Conservation (phyloP, 2,888 invertebrate species). For the Limnephilus auricula region DNA sequence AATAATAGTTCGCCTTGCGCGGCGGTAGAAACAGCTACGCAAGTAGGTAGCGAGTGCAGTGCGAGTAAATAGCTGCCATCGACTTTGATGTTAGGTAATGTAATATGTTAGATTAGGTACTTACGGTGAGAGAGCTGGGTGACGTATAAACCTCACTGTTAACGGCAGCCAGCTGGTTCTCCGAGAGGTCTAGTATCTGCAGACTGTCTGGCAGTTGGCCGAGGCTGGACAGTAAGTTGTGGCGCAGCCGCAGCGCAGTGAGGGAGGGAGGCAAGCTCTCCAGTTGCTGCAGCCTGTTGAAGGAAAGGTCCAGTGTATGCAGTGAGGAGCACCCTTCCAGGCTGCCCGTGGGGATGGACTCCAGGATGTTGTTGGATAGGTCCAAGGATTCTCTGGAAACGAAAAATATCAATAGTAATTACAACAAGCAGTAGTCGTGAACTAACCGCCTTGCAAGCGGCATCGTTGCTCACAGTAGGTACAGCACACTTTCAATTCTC, state of each 20-base stretch:
- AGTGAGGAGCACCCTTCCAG: slow-evolving; percentile 72
- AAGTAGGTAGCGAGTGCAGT: too few species aligned
- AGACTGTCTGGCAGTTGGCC: slow-evolving; percentile 73
- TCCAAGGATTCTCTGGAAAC: slow-evolving; percentile 74
- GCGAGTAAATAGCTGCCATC: too few species aligned
- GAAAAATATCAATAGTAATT: neutral
- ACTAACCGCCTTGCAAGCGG: too few species aligned
- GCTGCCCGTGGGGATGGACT: slow-evolving; percentile 69
- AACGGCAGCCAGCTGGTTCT: slow-evolving; percentile 71
- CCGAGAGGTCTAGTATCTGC: slow-evolving; percentile 74
- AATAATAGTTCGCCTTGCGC: too few species aligned
- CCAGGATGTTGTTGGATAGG: slow-evolving; percentile 75
- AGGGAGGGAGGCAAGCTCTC: slow-evolving; percentile 73
- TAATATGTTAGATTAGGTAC: slow-evolving; percentile 14
- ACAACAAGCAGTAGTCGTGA: too few species aligned
- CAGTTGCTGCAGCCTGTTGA: slow-evolving; percentile 75
- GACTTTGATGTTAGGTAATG: too few species aligned
- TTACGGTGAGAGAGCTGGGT: slow-evolving; percentile 32
- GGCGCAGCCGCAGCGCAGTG: slow-evolving; percentile 73
- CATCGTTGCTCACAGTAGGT: too few species aligned
- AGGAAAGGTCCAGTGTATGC: slow-evolving; percentile 74
- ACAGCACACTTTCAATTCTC: too few species aligned
- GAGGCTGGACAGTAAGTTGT: slow-evolving; percentile 75
- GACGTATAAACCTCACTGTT: slow-evolving; percentile 70
- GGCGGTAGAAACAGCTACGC: too few species aligned